A percentile compares a stretch with the other conserved stretches of the same genome.
Conservation (phyloP, 2,113 vertebrate genomes). For the Equus quagga region DNA sequence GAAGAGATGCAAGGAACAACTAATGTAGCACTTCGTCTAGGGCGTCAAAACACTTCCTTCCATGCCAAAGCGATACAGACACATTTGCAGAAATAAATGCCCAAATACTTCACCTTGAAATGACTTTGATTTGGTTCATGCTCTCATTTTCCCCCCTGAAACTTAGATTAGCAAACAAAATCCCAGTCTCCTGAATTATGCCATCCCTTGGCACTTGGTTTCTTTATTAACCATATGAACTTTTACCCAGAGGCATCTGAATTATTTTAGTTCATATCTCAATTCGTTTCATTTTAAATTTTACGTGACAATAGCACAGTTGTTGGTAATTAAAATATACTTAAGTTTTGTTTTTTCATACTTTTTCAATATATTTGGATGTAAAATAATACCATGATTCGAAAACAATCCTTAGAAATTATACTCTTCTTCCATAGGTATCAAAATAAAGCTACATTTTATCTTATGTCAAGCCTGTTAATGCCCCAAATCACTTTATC, state of each 20-base stretch:
- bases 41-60: slow-evolving; percentile 53
- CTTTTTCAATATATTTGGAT: neutral
- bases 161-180: slow-evolving; percentile 43
- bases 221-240: neutral
- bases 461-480: neutral
- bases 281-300: neutral
- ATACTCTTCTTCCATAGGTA: neutral
- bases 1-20: neutral
- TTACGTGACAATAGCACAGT: neutral
- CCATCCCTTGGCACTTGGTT: neutral
- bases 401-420: neutral
- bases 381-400: neutral
- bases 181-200: neutral
- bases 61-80: neutral
- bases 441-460: neutral
- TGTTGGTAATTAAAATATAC: neutral
- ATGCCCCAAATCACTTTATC: neutral
- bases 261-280: neutral
- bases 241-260: neutral
- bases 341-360: neutral
- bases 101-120: slow-evolving; percentile 28
- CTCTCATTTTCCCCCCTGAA: neutral
- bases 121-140: slow-evolving; percentile 7
- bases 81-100: slow-evolving; percentile 63
- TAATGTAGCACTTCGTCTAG: neutral